phyloP scores from a whole-genome alignment of 2,888 invertebrate species.

The Steromphala cineraria region DNA sequence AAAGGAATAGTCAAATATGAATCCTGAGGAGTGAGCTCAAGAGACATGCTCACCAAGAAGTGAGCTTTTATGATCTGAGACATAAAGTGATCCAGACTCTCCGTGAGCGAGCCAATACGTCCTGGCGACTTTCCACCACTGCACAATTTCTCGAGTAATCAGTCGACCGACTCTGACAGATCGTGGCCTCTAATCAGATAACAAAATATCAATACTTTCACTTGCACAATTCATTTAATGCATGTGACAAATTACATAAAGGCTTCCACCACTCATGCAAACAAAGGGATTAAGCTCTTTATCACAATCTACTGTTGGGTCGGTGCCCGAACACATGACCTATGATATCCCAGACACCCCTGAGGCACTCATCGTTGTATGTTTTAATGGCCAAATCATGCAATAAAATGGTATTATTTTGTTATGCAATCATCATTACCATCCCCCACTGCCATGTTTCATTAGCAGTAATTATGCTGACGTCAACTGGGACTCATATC shows the following conservation, averaged over 20 bases:
- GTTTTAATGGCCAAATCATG: too few relatives aligned
- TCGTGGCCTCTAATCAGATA: not conserved
- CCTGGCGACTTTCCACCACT: not conserved
- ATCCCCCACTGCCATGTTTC: too few relatives aligned
- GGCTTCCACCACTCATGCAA: not conserved
- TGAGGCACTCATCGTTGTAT: not conserved
- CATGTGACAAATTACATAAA: conserved; percentile 15
- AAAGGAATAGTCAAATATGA: too few relatives aligned
- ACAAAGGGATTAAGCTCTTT: not conserved
- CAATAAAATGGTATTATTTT: too few relatives aligned
- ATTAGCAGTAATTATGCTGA: too few relatives aligned
- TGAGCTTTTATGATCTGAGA: too few relatives aligned
- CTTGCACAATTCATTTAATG: conserved; percentile 5
- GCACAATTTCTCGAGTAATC: not conserved
- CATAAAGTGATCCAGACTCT: too few relatives aligned
- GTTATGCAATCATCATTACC: too few relatives aligned
- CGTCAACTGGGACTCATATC: too few relatives aligned
- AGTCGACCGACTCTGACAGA: not conserved
- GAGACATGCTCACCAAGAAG: too few relatives aligned
- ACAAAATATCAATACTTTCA: not conserved
- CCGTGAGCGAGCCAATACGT: too few relatives aligned
- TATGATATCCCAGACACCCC: not conserved
- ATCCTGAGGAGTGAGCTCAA: too few relatives aligned
- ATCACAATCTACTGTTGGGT: not conserved
- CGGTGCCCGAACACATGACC: not conserved